phyloP scores from a whole-genome alignment of 2,797 vertebrate species.

The Pantherophis alleghaniensis region DNA sequence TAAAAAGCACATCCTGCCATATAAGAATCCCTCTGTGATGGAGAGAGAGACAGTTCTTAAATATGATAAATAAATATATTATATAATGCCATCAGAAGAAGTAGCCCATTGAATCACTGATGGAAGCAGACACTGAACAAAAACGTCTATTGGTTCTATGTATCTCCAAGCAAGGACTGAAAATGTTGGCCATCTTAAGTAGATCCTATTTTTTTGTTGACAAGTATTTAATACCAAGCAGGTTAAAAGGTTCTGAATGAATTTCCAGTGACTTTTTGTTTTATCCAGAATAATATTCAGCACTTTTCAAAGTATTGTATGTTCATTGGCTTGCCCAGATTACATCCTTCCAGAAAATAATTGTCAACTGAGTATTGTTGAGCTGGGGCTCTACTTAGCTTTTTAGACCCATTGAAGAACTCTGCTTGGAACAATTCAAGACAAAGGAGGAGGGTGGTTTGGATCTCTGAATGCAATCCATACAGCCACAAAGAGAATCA shows the following conservation, averaged over 20 bases:
- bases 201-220: not conserved
- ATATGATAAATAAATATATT: not conserved
- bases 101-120: not conserved
- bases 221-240: not conserved
- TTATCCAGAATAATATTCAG: not conserved
- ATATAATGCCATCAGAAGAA: not conserved
- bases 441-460: constrained; percentile 31
- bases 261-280: not conserved
- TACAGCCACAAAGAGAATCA: constrained; percentile 13
- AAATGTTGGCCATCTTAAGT: rapidly evolving
- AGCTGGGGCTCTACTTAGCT: not conserved
- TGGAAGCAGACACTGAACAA: not conserved
- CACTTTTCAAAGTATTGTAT: not conserved
- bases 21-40: not conserved
- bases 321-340: not conserved
- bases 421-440: not conserved
- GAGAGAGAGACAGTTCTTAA: not conserved
- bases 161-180: not conserved
- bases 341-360: not conserved
- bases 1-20: not conserved
- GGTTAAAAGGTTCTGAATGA: not conserved
- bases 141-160: not conserved
- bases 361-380: not conserved
- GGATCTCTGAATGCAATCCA: not conserved
- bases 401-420: not conserved